These are phyloP conservation scores for Lasioglossum zephyrum DNA, from an alignment of 2,888 invertebrate genomes.

Conservation along the genomic window DNA sequence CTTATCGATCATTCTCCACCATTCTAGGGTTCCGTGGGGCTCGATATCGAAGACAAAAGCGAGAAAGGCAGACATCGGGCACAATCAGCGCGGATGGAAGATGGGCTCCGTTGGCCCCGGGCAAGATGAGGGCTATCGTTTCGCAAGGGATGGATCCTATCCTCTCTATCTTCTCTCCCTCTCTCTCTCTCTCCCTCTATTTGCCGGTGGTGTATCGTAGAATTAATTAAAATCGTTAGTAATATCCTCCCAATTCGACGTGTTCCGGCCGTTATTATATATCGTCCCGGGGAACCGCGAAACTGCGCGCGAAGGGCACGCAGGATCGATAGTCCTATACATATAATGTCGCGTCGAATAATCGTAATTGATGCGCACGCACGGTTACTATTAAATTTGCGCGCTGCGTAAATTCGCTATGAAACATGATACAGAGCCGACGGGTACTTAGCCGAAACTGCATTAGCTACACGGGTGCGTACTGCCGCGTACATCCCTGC, in stretches of 20 bases:
- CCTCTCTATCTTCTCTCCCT: not conserved
- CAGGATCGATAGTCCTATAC: constrained; percentile 54
- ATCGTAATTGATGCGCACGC: constrained; percentile 65
- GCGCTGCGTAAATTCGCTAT: constrained; percentile 52
- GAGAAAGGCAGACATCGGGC: constrained; percentile 15
- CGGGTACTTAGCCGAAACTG: constrained; percentile 41
- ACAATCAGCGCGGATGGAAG: constrained; percentile 13
- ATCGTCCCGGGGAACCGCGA: constrained; percentile 21
- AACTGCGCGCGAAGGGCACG: constrained; percentile 21
- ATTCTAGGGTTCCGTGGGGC: not conserved
- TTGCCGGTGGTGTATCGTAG: constrained; percentile 52
- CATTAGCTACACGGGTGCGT: not conserved
- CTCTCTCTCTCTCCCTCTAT: not conserved
- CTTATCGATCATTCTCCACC: constrained; percentile 14
- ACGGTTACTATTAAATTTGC: constrained; percentile 55
- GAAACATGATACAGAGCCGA: constrained; percentile 45
- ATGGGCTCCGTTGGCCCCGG: constrained; percentile 21
- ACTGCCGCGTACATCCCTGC: constrained; percentile 19
- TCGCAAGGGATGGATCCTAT: constrained; percentile 38
- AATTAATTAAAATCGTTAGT: constrained; percentile 72
- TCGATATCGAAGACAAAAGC: constrained; percentile 18
- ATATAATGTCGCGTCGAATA: constrained; percentile 51
- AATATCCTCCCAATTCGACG: constrained; percentile 59
- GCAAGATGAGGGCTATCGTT: constrained; percentile 56
- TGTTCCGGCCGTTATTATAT: constrained; percentile 51